phyloP scores from a whole-genome alignment of 1,140 invertebrate species.

The Pseudachorutes palmiensis region DNA sequence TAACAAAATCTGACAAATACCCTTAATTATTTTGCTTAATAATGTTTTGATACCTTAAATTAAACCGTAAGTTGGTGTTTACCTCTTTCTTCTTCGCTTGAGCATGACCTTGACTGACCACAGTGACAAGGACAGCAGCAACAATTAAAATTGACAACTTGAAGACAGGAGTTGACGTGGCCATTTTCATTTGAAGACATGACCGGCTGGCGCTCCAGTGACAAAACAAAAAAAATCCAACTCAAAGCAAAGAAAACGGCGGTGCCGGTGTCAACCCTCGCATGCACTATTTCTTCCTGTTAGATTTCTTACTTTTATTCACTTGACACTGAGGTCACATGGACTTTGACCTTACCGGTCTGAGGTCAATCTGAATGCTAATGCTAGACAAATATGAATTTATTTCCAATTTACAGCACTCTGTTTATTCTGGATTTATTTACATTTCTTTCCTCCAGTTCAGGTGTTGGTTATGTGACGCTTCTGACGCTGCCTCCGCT shows the following conservation, averaged over 20 bases:
- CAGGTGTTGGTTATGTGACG: no score
- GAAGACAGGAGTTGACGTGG: not conserved
- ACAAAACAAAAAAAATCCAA: not conserved
- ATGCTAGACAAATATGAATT: no score
- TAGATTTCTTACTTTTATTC: no score
- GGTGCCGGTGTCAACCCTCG: not conserved
- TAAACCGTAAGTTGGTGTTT: not conserved
- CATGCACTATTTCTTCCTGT: not conserved
- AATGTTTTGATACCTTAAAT: not conserved
- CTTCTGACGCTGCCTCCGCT: no score
- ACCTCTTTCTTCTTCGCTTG: conserved; percentile 14
- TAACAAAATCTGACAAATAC: no score
- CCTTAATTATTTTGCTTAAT: not conserved
- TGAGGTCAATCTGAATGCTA: no score
- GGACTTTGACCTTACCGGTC: no score
- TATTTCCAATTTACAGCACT: no score
- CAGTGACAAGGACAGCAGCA: not conserved
- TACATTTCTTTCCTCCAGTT: no score
- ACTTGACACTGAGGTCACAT: no score
- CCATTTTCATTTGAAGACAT: not conserved
- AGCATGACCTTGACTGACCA: not conserved
- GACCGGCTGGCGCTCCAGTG: not conserved
- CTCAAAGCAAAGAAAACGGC: not conserved
- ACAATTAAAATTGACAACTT: not conserved
- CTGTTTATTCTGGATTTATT: no score